Conservation (phyloP, 2,113 vertebrate species). For the Sebastes schlegelii region DNA sequence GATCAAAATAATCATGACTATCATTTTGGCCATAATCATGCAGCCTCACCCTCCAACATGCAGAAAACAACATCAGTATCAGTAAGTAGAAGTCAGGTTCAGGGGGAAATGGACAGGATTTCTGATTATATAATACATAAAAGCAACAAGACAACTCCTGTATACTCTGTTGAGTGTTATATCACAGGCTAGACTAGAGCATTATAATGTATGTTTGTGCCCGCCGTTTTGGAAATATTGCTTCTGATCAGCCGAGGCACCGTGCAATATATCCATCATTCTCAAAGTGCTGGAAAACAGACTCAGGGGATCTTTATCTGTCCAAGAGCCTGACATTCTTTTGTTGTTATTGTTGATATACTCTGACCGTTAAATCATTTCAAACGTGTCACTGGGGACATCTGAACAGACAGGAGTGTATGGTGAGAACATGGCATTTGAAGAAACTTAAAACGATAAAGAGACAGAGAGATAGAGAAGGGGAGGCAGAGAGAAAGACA, state of each 20-base stretch:
- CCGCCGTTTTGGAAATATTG: conserved; percentile 4
- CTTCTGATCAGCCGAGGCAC: conserved; percentile 5
- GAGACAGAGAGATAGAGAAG: not conserved
- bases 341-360: not conserved
- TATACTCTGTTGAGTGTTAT: not conserved
- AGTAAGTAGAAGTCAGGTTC: not conserved
- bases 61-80: not conserved
- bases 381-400: not conserved
- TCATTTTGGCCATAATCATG: no score
- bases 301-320: not conserved
- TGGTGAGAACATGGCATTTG: not conserved
- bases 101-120: not conserved
- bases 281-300: not conserved
- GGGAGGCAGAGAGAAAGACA: not conserved
- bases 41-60: no score
- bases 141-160: not conserved
- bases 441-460: not conserved
- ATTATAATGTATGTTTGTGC: not conserved
- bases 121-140: not conserved
- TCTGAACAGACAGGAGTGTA: not conserved
- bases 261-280: not conserved
- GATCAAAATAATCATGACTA: no score
- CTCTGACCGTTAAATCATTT: not conserved
- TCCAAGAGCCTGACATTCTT: not conserved
- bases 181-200: not conserved